Evolutionary conservation across 2,797 vertebrate species (phyloP).

Genomic region (Harpagifer antarcticus): DNA sequence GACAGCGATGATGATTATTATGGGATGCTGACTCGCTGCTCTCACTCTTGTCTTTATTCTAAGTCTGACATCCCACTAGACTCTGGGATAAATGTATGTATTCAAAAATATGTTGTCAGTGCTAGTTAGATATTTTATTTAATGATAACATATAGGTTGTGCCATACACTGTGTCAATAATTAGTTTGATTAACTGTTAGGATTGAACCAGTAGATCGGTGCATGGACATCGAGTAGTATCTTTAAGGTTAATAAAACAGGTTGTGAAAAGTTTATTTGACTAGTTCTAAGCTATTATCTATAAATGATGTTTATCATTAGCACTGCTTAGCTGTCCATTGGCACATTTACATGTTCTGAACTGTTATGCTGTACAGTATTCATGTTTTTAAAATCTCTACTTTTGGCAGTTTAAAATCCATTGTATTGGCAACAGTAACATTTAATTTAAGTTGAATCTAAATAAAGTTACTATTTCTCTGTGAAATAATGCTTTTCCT

Average conservation of each 20-base stretch:
- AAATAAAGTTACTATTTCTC: not conserved
- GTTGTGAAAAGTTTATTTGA: not conserved
- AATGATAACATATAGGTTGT: not conserved
- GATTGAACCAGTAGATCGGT: too few relatives aligned
- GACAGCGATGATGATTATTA: slow-evolving; percentile 35
- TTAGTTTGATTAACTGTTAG: not conserved
- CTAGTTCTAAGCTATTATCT: not conserved
- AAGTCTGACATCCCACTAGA: slow-evolving; percentile 27
- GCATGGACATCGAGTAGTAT: not conserved
- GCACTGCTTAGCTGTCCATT: not conserved
- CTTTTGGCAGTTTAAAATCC: not conserved
- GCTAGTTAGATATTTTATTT: not conserved
- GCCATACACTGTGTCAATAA: not conserved
- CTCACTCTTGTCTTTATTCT: slow-evolving; percentile 26
- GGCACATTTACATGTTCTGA: not conserved
- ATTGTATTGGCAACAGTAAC: not conserved
- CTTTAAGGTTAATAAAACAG: not conserved
- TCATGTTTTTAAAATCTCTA: not conserved
- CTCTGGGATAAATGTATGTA: not conserved
- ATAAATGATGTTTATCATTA: not conserved
- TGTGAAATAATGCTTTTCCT: not conserved
- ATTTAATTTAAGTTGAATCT: rapidly evolving
- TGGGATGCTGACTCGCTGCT: not conserved
- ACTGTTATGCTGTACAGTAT: not conserved
- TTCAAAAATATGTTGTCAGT: not conserved